phyloP scores from a whole-genome alignment of 2,113 vertebrate genomes.

The Alligator sinensis region DNA sequence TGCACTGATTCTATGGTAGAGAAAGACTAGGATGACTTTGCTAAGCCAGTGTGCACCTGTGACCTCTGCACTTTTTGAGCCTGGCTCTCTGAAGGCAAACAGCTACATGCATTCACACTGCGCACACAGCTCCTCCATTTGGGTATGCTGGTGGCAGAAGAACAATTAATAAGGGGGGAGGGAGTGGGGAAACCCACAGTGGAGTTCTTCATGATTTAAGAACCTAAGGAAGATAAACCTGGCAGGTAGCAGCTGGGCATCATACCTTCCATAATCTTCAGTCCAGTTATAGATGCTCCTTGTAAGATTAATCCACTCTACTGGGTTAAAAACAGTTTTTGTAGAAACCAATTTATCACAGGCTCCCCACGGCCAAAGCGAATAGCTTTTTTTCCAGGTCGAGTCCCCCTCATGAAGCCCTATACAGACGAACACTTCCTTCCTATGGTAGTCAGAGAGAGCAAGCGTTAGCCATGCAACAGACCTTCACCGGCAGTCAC shows the following conservation, averaged over 20 bases:
- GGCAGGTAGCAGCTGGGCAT: background rate
- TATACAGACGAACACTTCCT: slow-evolving; percentile 91
- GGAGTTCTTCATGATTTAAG: background rate
- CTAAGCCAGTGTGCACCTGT: background rate
- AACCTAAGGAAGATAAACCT: background rate
- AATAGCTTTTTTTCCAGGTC: slow-evolving; percentile 89
- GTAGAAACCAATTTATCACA: slow-evolving; percentile 91
- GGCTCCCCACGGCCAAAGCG: slow-evolving; percentile 91
- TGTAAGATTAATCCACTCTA: slow-evolving; percentile 86
- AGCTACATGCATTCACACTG: background rate
- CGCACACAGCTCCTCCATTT: background rate
- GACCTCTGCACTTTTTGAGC: background rate
- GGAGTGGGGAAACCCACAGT: background rate
- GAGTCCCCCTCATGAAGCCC: slow-evolving; percentile 92
- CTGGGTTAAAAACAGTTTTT: slow-evolving; percentile 83
- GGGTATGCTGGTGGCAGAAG: background rate
- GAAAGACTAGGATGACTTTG: background rate
- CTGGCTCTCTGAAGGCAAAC: background rate
- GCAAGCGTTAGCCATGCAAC: background rate
- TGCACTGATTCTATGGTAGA: background rate
- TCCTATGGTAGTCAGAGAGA: slow-evolving; percentile 77
- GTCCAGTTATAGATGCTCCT: slow-evolving; percentile 94
- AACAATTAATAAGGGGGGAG: background rate
- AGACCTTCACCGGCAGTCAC: accelerated
- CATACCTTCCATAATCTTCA: slow-evolving; percentile 82